phyloP scores from a whole-genome alignment of 2,113 vertebrate species.

The Laticauda colubrina region DNA sequence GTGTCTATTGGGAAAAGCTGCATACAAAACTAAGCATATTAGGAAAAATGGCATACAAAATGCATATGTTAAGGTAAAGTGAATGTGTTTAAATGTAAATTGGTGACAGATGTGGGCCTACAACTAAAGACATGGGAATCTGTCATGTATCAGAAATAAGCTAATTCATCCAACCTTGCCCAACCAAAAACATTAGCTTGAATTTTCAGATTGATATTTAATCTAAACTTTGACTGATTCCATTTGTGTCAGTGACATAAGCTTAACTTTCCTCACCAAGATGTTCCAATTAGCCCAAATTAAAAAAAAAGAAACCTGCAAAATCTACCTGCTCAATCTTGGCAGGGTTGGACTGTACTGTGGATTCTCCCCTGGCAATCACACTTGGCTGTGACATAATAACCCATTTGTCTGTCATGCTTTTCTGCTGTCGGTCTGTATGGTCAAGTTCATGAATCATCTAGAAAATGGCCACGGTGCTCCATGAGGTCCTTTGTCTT shows the following conservation, averaged over 20 bases:
- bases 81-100: not conserved
- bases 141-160: not conserved
- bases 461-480: no score
- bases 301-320: not conserved
- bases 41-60: not conserved
- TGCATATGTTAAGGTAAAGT: not conserved
- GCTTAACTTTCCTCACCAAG: not conserved
- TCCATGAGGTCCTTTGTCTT: no score
- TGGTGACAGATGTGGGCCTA: not conserved
- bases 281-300: slow-evolving; percentile 18
- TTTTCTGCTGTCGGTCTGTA: no score
- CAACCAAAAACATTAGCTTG: not conserved
- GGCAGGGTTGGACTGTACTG: not conserved
- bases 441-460: no score
- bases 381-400: slow-evolving; percentile 17
- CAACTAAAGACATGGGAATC: not conserved
- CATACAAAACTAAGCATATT: not conserved
- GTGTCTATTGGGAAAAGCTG: not conserved
- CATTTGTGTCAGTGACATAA: not conserved
- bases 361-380: not conserved
- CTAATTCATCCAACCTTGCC: not conserved
- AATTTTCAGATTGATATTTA: not conserved
- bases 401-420: slow-evolving; percentile 21
- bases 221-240: not conserved
- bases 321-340: not conserved